Evolutionary conservation across 2,888 invertebrate species (phyloP), one percentile per base, ranked within the genome.

Genomic region (Aricia artaxerxes): DNA sequence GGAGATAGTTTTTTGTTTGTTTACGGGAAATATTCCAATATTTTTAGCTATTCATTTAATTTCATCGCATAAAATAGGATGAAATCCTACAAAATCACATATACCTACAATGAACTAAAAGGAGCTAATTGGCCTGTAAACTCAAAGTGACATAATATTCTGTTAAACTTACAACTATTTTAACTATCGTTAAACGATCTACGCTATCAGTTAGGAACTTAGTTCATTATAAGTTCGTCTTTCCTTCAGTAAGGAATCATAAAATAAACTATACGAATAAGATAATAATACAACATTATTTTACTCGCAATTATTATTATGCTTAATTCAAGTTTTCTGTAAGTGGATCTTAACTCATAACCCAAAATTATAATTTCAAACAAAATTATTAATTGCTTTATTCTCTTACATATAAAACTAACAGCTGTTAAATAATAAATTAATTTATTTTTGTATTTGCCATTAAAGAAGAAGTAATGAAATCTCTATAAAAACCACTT

Each of bases 151-250:
- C 69, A 0, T 16, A 69, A 69, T 35, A 4, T 35, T 38, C 69
- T 16, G 69, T 38, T 69, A 69, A 35, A 69, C 24, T 69, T 38
- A 31, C 69, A 69, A 69, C 69, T 69, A 69, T 69, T 69, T 16
- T 4, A 69, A 69, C 69, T 35, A 69, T 69, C 35, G 16, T 38
- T 13, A 69, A 69, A 69, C 69, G 69, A 69, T 69, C 16, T 35
- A 16, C 13, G 35, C 13, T 69, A 35, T 35, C 69, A 69, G 38
- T 38, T 69, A 24, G 1, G 11, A 69, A 69, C 38, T 69, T 69
- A 2, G 35, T 69, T 69, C 38, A 69, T 38, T 69, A 69, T 16
- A 69, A 69, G 35, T 69, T 69, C 5, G 35, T 31, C 69, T 69
- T 38, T 31, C 31, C 9, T 31, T 57, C 16, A 4, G 11, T 11